Conservation (phyloP, 2,113 vertebrate genomes). For the Chrysemys picta region DNA sequence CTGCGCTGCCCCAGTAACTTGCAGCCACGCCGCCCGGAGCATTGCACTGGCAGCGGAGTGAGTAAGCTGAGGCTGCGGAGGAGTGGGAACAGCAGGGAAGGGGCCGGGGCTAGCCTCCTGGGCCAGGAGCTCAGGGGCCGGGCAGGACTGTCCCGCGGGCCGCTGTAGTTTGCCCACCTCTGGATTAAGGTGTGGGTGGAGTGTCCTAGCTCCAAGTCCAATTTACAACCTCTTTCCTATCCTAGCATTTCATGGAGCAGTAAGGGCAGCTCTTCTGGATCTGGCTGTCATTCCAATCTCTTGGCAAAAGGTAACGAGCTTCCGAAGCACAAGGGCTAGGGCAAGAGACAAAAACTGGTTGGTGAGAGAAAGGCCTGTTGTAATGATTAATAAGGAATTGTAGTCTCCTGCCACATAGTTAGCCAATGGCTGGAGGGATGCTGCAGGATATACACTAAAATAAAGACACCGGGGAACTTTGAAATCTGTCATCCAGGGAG, state of each 20-base stretch:
- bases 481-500: not conserved
- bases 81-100: too few species aligned
- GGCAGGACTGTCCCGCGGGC: too few species aligned
- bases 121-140: too few species aligned
- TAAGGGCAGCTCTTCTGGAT: not conserved
- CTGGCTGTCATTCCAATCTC: not conserved
- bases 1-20: too few species aligned
- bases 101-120: too few species aligned
- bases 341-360: constrained; percentile 23
- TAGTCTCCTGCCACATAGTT: not conserved
- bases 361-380: not conserved
- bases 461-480: not conserved
- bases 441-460: not conserved
- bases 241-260: constrained; percentile 3
- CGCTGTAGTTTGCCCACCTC: too few species aligned
- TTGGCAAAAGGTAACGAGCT: constrained; percentile 2
- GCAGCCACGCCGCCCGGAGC: too few species aligned
- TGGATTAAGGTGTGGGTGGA: constrained; percentile 43
- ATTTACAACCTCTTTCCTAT: constrained; percentile 54
- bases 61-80: too few species aligned
- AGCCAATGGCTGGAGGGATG: not conserved
- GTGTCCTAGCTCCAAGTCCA: not conserved
- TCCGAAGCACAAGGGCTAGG: constrained; percentile 34
- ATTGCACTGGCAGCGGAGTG: too few species aligned
- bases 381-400: not conserved